These are phyloP conservation scores for Encarsia formosa DNA, from an alignment of 2,888 invertebrate species.

Conservation along the genomic window DNA sequence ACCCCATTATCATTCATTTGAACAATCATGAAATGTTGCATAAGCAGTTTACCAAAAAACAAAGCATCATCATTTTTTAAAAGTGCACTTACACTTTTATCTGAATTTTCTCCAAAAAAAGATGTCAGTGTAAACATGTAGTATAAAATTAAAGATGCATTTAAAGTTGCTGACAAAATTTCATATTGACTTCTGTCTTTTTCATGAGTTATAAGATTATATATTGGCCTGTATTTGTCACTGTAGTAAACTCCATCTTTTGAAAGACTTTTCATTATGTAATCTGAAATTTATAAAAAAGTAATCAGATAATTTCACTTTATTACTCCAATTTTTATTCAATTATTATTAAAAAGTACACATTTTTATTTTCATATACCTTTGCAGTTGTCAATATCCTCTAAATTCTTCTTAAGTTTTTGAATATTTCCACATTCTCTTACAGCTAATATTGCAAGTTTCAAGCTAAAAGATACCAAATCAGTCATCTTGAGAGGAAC, in stretches of 20 bases:
- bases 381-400: slow-evolving; percentile 40
- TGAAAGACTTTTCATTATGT: slow-evolving; percentile 41
- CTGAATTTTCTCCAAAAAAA: slow-evolving; percentile 52
- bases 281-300: slow-evolving; percentile 33
- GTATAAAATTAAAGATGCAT: slow-evolving; percentile 62
- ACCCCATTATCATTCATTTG: slow-evolving; percentile 75
- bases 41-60: slow-evolving; percentile 62
- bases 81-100: slow-evolving; percentile 43
- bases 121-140: slow-evolving; percentile 58
- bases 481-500: slow-evolving; percentile 61
- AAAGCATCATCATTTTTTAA: slow-evolving; percentile 42
- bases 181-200: slow-evolving; percentile 62
- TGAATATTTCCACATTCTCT: slow-evolving; percentile 47
- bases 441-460: slow-evolving; percentile 57
- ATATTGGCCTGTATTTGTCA: slow-evolving; percentile 47
- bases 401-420: slow-evolving; percentile 45
- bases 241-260: slow-evolving; percentile 44
- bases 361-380: slow-evolving; percentile 29
- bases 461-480: slow-evolving; percentile 65
- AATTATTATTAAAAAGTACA: background rate
- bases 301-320: background rate
- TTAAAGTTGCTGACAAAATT: slow-evolving; percentile 66
- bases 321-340: too few relatives aligned
- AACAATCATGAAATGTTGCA: slow-evolving; percentile 74
- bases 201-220: slow-evolving; percentile 68